Evolutionary conservation across 2,113 vertebrate species (phyloP).

Genomic region (Oreochromis niloticus): DNA sequence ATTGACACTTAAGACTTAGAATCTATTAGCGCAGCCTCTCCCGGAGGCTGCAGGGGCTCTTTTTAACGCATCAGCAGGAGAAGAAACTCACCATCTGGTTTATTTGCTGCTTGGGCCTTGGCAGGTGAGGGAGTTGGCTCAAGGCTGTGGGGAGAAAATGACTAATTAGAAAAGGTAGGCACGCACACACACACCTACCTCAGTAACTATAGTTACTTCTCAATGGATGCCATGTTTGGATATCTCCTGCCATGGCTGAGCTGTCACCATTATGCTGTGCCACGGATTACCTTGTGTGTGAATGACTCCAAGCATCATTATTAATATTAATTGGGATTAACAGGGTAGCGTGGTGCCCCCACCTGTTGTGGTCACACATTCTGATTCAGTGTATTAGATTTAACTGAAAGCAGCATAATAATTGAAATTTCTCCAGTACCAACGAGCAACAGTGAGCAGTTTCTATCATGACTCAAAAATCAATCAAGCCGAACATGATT

Average conservation of each 20-base stretch:
- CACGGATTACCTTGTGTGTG: neutral
- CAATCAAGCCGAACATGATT: neutral
- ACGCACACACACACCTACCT: neutral
- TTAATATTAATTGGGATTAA: neutral
- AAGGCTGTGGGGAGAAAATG: conserved; percentile 63
- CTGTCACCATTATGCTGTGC: neutral
- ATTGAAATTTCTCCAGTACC: neutral
- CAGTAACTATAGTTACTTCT: conserved; percentile 43
- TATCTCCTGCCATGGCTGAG: neutral
- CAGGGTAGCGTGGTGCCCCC: neutral
- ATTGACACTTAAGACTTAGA: conserved; percentile 38
- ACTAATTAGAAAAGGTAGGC: conserved; percentile 47
- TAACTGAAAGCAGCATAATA: neutral
- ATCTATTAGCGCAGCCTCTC: conserved; percentile 42
- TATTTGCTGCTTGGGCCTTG: conserved; percentile 61
- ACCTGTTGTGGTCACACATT: neutral
- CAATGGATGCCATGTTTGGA: conserved; percentile 18
- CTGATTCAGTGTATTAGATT: neutral
- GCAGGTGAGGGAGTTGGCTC: conserved; percentile 63
- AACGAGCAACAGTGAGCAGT: neutral
- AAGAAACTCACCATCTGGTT: conserved; percentile 68
- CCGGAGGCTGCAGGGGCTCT: conserved; percentile 24
- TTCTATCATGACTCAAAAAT: neutral
- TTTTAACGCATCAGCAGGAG: conserved; percentile 33
- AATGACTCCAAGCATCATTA: neutral